Base-by-base conservation (phyloP, 2,113 vertebrate species). In the Takifugu flavidus region DNA sequence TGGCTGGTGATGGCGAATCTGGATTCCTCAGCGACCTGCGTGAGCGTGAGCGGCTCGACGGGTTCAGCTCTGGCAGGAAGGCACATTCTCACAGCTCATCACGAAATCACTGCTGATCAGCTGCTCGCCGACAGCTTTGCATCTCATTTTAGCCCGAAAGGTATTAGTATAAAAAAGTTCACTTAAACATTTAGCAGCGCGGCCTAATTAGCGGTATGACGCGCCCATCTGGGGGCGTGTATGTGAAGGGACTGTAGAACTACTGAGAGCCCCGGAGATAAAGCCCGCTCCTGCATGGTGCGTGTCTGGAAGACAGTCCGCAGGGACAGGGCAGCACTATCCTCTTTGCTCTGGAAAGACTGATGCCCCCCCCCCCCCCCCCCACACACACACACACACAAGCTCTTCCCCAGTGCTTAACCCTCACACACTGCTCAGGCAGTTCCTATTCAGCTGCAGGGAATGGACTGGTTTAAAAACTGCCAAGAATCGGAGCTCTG, bases 121-220 rank as follows among this genome's bases (percentile, higher is more conserved):
- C 15, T 49, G 4, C 28, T 13, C 11, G 46, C 25, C 43, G 15
- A 43, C 27, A 45, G 46, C 14, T 12, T 57, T 67, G 55, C 25
- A 28, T 42, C 25, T 13, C 25, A 59, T 59, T 47, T 64, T 53
- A 49, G 15, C 46, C 39, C 46, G 20, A 46, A 27, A 20, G 13
- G 42, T 20, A 15, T 29, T 53, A 49, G 44, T 52, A 59, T 25
- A 65, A 65, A 53, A 5, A 61, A 25, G 13, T 53, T 59, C 54
- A 75, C 72, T 65, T 68, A 67, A 31, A 74, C 77, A 74, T 71
- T 77, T 60, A 69, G 55, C 49, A 62, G 66, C 59, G 70, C 81
- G 69, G 63, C 60, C 63, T 67, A 80, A 67, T 87, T 84, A 79
- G 65, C 58, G 53, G 61, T 42, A 26, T 88, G 84, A 86, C 78